A percentile compares a stretch with the other conserved stretches of the same genome.
Evolutionary conservation across 2,797 vertebrate genomes (phyloP).

Genomic region (Uromys caudimaculatus): DNA sequence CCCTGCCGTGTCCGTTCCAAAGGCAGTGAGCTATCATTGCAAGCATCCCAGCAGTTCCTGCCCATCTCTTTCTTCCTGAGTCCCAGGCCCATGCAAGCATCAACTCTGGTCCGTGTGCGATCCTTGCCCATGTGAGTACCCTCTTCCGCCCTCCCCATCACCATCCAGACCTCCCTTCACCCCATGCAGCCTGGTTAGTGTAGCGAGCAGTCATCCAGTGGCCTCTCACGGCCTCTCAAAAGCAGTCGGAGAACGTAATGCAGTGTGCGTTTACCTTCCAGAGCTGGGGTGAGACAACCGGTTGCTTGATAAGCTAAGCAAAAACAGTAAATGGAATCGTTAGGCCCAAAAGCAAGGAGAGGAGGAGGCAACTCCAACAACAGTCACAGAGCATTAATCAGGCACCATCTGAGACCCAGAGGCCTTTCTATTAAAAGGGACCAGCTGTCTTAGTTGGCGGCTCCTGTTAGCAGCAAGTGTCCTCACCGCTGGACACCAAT

Average conservation of each 20-base stretch:
- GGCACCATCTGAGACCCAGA: conserved; percentile 81
- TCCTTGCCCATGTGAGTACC: conserved; percentile 42
- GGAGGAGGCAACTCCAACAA: conserved; percentile 80
- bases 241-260: conserved; percentile 84
- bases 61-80: not conserved
- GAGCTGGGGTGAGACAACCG: conserved; percentile 88
- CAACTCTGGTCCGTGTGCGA: conserved; percentile 28
- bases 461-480: conserved; percentile 80
- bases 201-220: conserved; percentile 73
- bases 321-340: conserved; percentile 94
- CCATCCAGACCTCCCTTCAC: not conserved
- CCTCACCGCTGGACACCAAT: conserved; percentile 76
- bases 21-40: not conserved
- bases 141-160: not conserved
- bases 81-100: conserved; percentile 70
- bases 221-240: conserved; percentile 68
- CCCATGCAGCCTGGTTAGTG: conserved; percentile 84
- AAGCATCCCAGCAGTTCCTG: not conserved
- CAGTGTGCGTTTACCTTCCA: conserved; percentile 89
- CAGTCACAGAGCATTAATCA: conserved; percentile 82
- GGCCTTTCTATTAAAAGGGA: conserved; percentile 87
- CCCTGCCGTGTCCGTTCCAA: not conserved
- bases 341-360: conserved; percentile 87
- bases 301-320: conserved; percentile 91
- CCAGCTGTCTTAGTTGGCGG: conserved; percentile 84